These are phyloP conservation scores for Cephalopachus bancanus DNA, from an alignment of 2,797 vertebrate species.

Conservation along the genomic window DNA sequence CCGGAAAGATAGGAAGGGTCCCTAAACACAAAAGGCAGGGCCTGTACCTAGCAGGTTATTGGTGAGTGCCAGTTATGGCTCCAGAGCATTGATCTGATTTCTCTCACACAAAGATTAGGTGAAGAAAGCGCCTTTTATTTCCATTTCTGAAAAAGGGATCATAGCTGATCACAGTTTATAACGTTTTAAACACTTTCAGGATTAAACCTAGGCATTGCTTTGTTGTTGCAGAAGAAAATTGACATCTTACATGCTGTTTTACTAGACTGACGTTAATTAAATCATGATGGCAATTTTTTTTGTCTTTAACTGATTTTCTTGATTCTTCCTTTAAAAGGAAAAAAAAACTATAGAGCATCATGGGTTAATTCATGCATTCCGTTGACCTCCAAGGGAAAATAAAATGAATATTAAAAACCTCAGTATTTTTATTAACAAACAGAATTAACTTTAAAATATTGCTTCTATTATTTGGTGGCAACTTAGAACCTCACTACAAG, in stretches of 20 bases:
- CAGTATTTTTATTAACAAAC: conserved; percentile 54
- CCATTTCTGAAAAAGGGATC: conserved; percentile 15
- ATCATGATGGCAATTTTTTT: neutral
- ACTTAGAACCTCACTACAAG: conserved; percentile 16
- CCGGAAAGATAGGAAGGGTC: neutral
- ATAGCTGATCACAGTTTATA: conserved; percentile 27
- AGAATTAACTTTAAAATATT: conserved; percentile 69
- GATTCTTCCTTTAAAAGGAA: conserved; percentile 59
- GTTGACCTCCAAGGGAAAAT: neutral
- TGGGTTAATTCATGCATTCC: conserved; percentile 47
- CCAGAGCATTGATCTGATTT: conserved; percentile 32
- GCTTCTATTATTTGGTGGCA: conserved; percentile 55
- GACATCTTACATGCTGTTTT: conserved; percentile 49
- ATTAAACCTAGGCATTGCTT: conserved; percentile 22
- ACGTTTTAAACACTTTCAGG: neutral
- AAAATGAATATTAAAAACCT: neutral
- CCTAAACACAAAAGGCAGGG: neutral
- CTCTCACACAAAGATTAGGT: neutral
- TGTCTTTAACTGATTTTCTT: neutral
- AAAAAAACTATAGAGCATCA: neutral
- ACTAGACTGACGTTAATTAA: conserved; percentile 78
- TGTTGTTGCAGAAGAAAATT: conserved; percentile 7
- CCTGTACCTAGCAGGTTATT: neutral
- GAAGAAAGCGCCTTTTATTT: conserved; percentile 20
- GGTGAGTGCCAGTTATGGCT: conserved; percentile 48